These are phyloP conservation scores for Phrynocephalus guinanensis DNA, from an alignment of 2,797 vertebrate species.

Conservation along the genomic window DNA sequence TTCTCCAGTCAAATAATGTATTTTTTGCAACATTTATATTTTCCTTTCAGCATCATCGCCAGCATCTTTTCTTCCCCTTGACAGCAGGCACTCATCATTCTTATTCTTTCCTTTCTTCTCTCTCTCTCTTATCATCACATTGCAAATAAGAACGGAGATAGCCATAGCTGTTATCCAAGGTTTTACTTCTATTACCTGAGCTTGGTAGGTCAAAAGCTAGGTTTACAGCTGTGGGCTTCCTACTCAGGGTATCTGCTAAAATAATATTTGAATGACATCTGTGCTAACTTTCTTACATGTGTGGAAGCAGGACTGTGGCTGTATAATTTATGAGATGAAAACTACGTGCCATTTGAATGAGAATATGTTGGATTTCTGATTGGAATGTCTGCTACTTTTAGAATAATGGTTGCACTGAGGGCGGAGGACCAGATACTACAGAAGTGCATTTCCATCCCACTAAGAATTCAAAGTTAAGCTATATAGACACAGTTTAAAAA, in stretches of 20 bases:
- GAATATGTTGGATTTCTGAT: not conserved
- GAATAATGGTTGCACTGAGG: not conserved
- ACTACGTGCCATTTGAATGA: fast-evolving
- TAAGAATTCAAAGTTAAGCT: slow-evolving; percentile 23
- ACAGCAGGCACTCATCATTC: too few species aligned
- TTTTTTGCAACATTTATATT: not conserved
- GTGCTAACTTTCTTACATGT: too few species aligned
- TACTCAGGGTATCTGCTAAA: not conserved
- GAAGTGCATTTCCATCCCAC: slow-evolving; percentile 45
- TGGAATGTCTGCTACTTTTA: not conserved
- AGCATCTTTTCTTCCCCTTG: not conserved
- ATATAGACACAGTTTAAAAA: not conserved
- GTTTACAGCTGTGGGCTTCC: slow-evolving; percentile 3
- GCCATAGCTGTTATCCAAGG: not conserved
- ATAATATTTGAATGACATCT: fast-evolving
- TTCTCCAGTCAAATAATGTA: not conserved
- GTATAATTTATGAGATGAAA: slow-evolving; percentile 16
- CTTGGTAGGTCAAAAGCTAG: not conserved
- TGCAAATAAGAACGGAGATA: not conserved
- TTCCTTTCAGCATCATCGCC: not conserved
- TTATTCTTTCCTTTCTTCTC: not conserved
- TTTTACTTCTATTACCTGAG: not conserved
- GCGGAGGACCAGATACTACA: slow-evolving; percentile 43
- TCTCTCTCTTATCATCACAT: too few species aligned
- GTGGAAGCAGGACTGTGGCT: too few species aligned